phyloP scores from a whole-genome alignment of 2,113 vertebrate genomes.

The Ifrita kowaldi region DNA sequence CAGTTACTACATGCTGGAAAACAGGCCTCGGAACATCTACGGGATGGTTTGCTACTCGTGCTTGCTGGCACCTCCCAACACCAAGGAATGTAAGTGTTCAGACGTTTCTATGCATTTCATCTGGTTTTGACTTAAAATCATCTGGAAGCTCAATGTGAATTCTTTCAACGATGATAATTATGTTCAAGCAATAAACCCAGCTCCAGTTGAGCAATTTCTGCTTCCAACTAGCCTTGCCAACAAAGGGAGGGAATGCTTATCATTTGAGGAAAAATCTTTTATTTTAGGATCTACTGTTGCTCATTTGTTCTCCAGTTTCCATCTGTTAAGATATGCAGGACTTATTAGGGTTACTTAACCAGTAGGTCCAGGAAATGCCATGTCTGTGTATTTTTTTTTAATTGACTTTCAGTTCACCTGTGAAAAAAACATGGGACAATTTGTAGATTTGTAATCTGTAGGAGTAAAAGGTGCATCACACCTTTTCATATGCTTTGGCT shows the following conservation, averaged over 20 bases:
- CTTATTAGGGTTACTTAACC: background rate
- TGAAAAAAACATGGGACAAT: background rate
- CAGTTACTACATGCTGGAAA: conserved; percentile 95
- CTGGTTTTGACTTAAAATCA: conserved; percentile 3
- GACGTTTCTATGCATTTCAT: background rate
- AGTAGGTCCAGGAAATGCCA: background rate
- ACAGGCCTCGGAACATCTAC: conserved; percentile 90
- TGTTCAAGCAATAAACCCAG: background rate
- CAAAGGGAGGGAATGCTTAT: background rate
- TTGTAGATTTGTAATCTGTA: background rate
- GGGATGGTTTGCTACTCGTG: conserved; percentile 97
- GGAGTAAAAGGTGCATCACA: background rate
- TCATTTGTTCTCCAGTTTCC: background rate
- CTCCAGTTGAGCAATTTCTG: background rate
- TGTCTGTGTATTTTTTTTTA: background rate
- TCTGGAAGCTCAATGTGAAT: background rate
- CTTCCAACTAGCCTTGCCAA: background rate
- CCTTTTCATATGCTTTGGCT: background rate
- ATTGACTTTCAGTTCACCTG: background rate
- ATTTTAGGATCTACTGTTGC: background rate
- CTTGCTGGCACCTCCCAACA: conserved; percentile 87
- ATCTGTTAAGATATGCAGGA: background rate
- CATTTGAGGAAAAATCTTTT: background rate
- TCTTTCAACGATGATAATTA: background rate
- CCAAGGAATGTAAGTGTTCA: conserved; percentile 91